Evolutionary conservation across 2,888 invertebrate genomes (phyloP).

Genomic region (Pogonocherus hispidulus): DNA sequence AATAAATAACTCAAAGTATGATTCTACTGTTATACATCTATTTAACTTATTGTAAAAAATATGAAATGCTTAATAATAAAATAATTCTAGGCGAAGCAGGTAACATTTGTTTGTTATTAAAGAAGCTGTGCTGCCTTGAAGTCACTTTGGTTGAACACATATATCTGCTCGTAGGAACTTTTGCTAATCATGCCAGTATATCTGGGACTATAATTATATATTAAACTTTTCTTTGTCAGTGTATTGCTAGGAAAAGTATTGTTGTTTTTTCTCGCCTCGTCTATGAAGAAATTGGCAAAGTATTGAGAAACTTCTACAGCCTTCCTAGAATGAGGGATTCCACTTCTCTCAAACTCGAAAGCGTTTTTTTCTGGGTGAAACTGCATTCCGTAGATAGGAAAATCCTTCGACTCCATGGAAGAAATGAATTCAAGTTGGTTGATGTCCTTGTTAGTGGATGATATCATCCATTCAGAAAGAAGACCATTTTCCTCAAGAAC

Average conservation of each 20-base stretch:
- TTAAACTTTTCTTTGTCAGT: slow-evolving; percentile 73
- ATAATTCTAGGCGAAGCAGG: no score
- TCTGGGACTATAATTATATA: slow-evolving; percentile 78
- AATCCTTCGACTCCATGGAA: slow-evolving; percentile 78
- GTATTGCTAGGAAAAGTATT: slow-evolving; percentile 72
- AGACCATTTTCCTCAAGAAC: slow-evolving; percentile 72
- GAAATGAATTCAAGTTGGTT: slow-evolving; percentile 81
- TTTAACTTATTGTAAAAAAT: no score
- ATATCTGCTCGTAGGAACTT: slow-evolving; percentile 76
- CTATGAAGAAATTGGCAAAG: slow-evolving; percentile 86
- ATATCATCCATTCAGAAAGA: slow-evolving; percentile 75
- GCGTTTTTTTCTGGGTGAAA: slow-evolving; percentile 92
- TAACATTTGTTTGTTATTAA: not conserved
- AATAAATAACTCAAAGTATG: no score
- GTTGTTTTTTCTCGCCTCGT: slow-evolving; percentile 78
- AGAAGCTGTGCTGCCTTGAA: slow-evolving; percentile 41
- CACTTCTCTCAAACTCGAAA: slow-evolving; percentile 79
- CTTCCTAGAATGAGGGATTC: slow-evolving; percentile 77
- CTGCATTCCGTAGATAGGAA: slow-evolving; percentile 86
- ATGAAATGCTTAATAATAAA: no score
- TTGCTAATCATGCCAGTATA: slow-evolving; percentile 73
- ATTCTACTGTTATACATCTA: no score
- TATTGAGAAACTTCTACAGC: slow-evolving; percentile 80
- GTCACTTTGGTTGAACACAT: slow-evolving; percentile 74
- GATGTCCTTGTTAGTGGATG: slow-evolving; percentile 79